Evolutionary conservation across 2,888 invertebrate species (phyloP).

Genomic region (Exocentrus adspersus): DNA sequence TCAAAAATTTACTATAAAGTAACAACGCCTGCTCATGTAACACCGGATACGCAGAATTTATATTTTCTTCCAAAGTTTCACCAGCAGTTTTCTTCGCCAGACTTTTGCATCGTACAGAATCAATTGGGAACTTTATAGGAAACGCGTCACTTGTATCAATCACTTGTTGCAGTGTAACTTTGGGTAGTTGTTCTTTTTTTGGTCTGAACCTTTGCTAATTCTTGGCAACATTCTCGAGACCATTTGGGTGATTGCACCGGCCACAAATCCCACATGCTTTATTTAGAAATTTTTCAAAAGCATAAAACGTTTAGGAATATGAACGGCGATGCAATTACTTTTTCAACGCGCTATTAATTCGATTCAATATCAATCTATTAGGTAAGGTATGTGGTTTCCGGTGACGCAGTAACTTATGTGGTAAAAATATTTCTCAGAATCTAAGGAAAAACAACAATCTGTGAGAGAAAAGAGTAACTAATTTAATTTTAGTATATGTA

Average conservation of each 20-base stretch:
- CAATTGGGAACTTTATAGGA: slow-evolving; percentile 62
- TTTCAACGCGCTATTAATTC: too few relatives aligned
- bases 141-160: slow-evolving; percentile 56
- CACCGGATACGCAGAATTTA: slow-evolving; percentile 73
- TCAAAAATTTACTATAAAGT: slow-evolving; percentile 72
- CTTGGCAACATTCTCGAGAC: not conserved
- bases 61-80: slow-evolving; percentile 59
- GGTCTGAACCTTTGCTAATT: not conserved
- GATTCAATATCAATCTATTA: too few relatives aligned
- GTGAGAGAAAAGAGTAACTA: too few relatives aligned
- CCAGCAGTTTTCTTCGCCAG: slow-evolving; percentile 41
- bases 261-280: not conserved
- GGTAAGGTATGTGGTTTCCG: too few relatives aligned
- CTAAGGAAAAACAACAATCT: too few relatives aligned
- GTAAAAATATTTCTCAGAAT: too few relatives aligned
- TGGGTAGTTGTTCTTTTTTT: not conserved
- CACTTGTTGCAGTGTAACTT: slow-evolving; percentile 20
- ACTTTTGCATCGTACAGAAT: slow-evolving; percentile 55
- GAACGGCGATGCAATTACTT: too few relatives aligned
- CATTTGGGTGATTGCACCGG: not conserved
- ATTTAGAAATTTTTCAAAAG: too few relatives aligned
- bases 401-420: too few relatives aligned
- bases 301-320: too few relatives aligned
- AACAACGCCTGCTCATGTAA: slow-evolving; percentile 74
- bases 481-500: too few relatives aligned